Evolutionary conservation across 2,888 invertebrate species (phyloP).

Genomic region (Sialis fuliginosa): DNA sequence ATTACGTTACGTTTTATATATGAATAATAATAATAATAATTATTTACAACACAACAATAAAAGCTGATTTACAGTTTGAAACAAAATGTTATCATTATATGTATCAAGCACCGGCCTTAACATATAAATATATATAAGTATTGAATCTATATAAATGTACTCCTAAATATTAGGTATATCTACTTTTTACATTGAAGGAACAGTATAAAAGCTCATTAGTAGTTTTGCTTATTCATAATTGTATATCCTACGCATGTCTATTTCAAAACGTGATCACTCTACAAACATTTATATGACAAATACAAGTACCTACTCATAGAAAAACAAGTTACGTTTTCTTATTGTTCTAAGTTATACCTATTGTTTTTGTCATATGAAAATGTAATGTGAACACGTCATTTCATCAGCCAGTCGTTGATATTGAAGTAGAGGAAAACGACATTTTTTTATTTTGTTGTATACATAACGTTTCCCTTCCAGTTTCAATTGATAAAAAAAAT

Average conservation of each 20-base stretch:
- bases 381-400: too few relatives aligned
- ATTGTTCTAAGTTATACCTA: too few relatives aligned
- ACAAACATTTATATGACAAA: not conserved
- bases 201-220: slow-evolving; percentile 3
- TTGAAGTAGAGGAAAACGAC: too few relatives aligned
- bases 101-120: slow-evolving; percentile 10
- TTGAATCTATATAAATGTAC: not conserved
- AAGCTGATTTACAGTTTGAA: not conserved
- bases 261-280: too few relatives aligned
- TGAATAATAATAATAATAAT: not conserved
- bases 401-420: too few relatives aligned
- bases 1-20: not conserved
- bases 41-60: not conserved
- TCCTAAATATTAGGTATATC: not conserved
- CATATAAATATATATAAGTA: not conserved
- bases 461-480: too few relatives aligned
- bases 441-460: too few relatives aligned
- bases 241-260: not conserved
- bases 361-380: too few relatives aligned
- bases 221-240: not conserved
- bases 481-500: too few relatives aligned
- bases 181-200: slow-evolving; percentile 2
- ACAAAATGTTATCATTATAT: slow-evolving; percentile 2
- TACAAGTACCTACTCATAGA: not conserved
- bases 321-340: too few relatives aligned